A percentile compares a stretch with the other conserved stretches of the same genome.
Evolutionary conservation across 2,888 invertebrate genomes (phyloP).

Genomic region (Galeopsomyia nigrocyanea): DNA sequence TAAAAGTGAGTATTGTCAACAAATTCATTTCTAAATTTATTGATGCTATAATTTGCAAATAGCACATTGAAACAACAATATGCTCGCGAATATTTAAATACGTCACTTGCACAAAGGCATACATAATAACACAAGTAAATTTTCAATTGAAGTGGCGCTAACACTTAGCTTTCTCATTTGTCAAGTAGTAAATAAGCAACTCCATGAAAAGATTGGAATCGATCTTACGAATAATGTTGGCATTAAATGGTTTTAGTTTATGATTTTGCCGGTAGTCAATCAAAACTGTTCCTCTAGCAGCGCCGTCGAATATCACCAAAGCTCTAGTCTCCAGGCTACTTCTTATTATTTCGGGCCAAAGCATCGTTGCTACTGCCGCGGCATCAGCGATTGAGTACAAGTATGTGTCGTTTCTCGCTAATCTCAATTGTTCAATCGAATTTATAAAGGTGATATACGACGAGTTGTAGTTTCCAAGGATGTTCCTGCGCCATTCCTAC

Average conservation of each 20-base stretch:
- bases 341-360: conserved; percentile 53
- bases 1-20: no score
- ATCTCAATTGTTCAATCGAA: conserved; percentile 65
- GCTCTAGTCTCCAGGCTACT: conserved; percentile 48
- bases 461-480: conserved; percentile 66
- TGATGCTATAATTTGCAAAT: no score
- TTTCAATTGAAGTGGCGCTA: no score
- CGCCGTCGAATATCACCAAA: conserved; percentile 52
- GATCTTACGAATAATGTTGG: conserved; percentile 3
- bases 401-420: conserved; percentile 46
- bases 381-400: conserved; percentile 55
- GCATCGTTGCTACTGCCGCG: conserved; percentile 51
- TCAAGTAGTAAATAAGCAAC: not conserved
- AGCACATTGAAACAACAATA: no score
- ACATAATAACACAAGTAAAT: no score
- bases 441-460: conserved; percentile 69
- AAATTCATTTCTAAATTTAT: no score
- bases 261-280: conserved; percentile 52
- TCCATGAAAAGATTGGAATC: not conserved
- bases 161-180: not conserved
- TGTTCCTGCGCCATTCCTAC: conserved; percentile 71
- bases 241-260: not conserved
- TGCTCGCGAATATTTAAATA: no score
- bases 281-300: conserved; percentile 53
- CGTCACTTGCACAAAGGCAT: no score